Conservation (phyloP, 2,888 invertebrate genomes). For the Crocallis elinguaria region DNA sequence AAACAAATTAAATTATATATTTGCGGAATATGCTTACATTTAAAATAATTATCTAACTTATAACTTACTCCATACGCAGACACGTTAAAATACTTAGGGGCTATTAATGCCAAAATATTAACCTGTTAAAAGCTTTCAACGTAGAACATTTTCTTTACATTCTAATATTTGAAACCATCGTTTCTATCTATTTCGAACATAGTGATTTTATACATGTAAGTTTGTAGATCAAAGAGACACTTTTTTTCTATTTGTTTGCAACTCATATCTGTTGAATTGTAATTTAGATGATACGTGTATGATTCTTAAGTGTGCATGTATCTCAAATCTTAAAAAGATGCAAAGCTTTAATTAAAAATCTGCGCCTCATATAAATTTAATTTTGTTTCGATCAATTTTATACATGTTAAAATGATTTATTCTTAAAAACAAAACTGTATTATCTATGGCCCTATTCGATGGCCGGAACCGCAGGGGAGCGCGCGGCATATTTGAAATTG, state of each 20-base stretch:
- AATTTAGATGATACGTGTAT: slow-evolving; percentile 66
- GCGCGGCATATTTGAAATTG: slow-evolving; percentile 85
- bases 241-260: slow-evolving; percentile 67
- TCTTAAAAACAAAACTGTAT: slow-evolving; percentile 73
- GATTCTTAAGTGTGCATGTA: slow-evolving; percentile 56
- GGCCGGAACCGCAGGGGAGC: slow-evolving; percentile 79
- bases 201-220: slow-evolving; percentile 74
- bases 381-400: neutral
- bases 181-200: slow-evolving; percentile 60
- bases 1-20: no score
- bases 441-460: slow-evolving; percentile 74
- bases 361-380: neutral
- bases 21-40: no score
- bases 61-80: no score
- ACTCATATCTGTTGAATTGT: slow-evolving; percentile 71
- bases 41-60: no score
- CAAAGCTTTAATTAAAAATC: slow-evolving; percentile 34
- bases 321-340: slow-evolving; percentile 42
- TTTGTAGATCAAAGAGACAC: slow-evolving; percentile 63
- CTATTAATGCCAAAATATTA: no score
- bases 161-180: slow-evolving; percentile 3
- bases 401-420: slow-evolving; percentile 35
- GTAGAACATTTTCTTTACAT: slow-evolving; percentile 12
- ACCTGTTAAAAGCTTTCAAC: no score
- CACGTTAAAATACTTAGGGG: no score